Evolutionary conservation across 2,888 invertebrate genomes (phyloP).

Genomic region (Cistogaster globosa): DNA sequence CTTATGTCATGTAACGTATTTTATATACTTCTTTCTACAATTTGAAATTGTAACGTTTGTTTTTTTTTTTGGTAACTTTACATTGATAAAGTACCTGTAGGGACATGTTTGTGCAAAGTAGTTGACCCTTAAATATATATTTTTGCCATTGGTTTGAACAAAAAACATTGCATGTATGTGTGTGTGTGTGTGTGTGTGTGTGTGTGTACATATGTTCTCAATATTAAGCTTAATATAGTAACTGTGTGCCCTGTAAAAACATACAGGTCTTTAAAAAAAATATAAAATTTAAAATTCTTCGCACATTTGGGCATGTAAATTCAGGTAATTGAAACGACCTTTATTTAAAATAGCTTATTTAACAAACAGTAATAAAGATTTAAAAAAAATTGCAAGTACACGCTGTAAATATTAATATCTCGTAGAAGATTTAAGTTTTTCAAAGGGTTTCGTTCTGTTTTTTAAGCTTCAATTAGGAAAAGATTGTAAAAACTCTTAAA

Average conservation of each 20-base stretch:
- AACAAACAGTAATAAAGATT: background rate
- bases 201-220: background rate
- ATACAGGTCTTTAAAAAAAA: background rate
- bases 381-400: background rate
- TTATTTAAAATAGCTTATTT: conserved; percentile 3
- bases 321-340: background rate
- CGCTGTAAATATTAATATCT: background rate
- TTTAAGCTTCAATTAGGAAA: too few species aligned
- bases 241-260: background rate
- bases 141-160: conserved; percentile 30
- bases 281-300: conserved; percentile 42
- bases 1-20: conserved; percentile 25
- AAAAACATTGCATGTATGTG: background rate
- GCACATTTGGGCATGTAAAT: conserved; percentile 17
- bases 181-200: background rate
- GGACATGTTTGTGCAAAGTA: background rate
- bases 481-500: too few species aligned
- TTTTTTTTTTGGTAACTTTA: background rate
- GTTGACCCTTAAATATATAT: conserved; percentile 37
- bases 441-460: too few species aligned
- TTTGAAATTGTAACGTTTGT: conserved; percentile 15
- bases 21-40: conserved; percentile 12
- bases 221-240: conserved; percentile 12
- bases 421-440: background rate
- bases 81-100: conserved; percentile 20